phyloP scores from a whole-genome alignment of 2,888 invertebrate species.

The Agrochola litura region DNA sequence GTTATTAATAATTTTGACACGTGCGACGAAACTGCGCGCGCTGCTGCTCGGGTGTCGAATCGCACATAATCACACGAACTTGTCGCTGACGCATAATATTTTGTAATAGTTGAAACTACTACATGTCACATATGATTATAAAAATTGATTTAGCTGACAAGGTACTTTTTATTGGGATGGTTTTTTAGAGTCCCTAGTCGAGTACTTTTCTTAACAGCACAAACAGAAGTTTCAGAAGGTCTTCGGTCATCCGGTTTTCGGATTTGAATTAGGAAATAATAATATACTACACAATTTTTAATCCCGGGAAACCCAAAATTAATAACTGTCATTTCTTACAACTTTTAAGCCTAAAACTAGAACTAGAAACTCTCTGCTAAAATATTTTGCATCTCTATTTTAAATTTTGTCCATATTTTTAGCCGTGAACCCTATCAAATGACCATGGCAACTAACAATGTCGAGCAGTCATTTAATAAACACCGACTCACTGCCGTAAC shows the following conservation, averaged over 20 bases:
- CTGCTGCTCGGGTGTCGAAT: conserved; percentile 46
- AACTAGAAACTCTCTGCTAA: neutral
- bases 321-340: neutral
- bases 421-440: conserved; percentile 27
- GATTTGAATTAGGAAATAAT: neutral
- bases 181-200: no score
- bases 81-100: conserved; percentile 41
- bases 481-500: conserved; percentile 32
- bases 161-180: neutral
- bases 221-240: neutral
- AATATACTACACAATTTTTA: neutral
- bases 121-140: neutral
- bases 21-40: conserved; percentile 38
- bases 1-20: conserved; percentile 48
- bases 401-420: neutral
- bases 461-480: conserved; percentile 21
- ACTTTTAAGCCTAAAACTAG: neutral
- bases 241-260: neutral
- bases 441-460: conserved; percentile 36
- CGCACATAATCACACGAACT: conserved; percentile 38
- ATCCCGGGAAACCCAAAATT: neutral
- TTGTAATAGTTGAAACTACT: conserved; percentile 35
- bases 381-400: neutral
- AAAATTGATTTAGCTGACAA: conserved; percentile 25
- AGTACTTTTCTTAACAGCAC: neutral